Evolutionary conservation across 1,140 invertebrate genomes (phyloP).

Genomic region (Aphelinus atriplicis): DNA sequence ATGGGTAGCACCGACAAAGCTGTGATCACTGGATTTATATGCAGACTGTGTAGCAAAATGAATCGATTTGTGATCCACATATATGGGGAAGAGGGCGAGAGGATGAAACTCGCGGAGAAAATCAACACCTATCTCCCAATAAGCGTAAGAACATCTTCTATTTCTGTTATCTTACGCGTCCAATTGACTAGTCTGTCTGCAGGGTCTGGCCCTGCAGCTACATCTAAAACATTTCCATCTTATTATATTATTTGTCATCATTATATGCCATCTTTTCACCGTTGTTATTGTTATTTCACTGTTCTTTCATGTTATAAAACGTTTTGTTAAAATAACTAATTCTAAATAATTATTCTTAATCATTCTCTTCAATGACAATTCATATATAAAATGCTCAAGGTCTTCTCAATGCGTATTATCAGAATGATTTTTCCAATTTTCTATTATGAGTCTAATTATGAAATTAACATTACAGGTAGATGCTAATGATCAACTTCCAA

Average conservation of each 20-base stretch:
- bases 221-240: neutral
- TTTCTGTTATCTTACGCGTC: conserved; percentile 1
- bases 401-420: too few species aligned
- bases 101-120: conserved; percentile 77
- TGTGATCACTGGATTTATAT: conserved; percentile 80
- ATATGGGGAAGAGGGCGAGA: conserved; percentile 78
- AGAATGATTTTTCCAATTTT: too few species aligned
- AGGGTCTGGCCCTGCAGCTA: neutral
- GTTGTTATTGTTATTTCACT: too few species aligned
- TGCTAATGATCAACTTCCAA: conserved; percentile 76
- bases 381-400: too few species aligned
- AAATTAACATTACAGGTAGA: conserved; percentile 68
- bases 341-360: too few species aligned
- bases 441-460: too few species aligned
- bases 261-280: neutral
- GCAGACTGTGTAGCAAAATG: conserved; percentile 82
- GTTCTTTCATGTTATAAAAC: too few species aligned
- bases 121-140: conserved; percentile 81
- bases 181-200: too few species aligned
- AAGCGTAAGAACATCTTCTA: conserved; percentile 67
- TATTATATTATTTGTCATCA: neutral
- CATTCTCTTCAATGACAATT: too few species aligned
- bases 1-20: conserved; percentile 82
- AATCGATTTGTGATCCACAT: conserved; percentile 81
- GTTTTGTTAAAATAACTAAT: too few species aligned